Evolutionary conservation across 2,113 vertebrate genomes (phyloP), one percentile per base, ranked within the genome.

Genomic region (Urocolius indicus): DNA sequence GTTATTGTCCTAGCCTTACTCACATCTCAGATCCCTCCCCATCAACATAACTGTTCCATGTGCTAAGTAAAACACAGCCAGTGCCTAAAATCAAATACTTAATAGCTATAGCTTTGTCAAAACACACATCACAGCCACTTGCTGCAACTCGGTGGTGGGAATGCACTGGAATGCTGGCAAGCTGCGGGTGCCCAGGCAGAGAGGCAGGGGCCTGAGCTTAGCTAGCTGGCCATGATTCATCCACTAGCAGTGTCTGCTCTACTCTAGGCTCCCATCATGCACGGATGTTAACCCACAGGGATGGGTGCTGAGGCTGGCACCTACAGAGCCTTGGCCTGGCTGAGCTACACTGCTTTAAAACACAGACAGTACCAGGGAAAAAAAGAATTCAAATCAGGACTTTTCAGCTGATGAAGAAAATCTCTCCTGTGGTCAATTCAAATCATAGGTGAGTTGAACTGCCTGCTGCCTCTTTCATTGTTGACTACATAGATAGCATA

Each of bases 171-270:
- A 43, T 5, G 9, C 36, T 71, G 59, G 66, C 43, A 67, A 49
- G 27, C 10, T 58, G 38, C 2, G 19, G 22, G 21, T 54, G 46
- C 32, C 51, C 78, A 73, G 73, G 10, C 7, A 4, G 24, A 72
- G 48, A 22, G n/a, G 62, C 23, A 22, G 20, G 29, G 38, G 66
- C 71, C 38, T 78, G 46, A 6, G 10, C 51, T 29, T 4, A 2
- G 23, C 52, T 8, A 30, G 3, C 46, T 24, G 23, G 74, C 48
- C 0, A 0, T 18, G 16, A 80, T 23, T 72, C 63, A 49, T 6
- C 41, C 41, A 51, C 55, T 5, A 61, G 34, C 1, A 26, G 7
- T 6, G 51, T 17, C 68, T 45, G 72, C 2, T 6, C n/a, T 43
- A 48, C 29, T 34, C 34, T 0, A 32, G 23, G 11, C 30, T 86